A percentile compares a stretch with the other conserved stretches of the same genome.
Evolutionary conservation across 2,888 invertebrate genomes (phyloP).

Genomic region (Dusona sp.): DNA sequence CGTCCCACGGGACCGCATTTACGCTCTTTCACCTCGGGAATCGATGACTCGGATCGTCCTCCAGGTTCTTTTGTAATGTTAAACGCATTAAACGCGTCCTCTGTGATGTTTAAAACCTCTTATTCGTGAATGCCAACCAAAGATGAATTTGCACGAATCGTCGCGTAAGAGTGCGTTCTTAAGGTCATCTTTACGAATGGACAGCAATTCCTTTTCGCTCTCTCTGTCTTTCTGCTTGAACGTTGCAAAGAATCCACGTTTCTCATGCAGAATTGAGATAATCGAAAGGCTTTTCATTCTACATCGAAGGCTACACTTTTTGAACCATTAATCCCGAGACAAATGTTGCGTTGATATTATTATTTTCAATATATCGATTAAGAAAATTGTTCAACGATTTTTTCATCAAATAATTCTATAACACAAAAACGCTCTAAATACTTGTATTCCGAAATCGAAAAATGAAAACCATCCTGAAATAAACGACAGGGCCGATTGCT

Average conservation of each 20-base stretch:
- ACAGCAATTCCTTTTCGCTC: slow-evolving; percentile 54
- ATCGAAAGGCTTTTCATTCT: background rate
- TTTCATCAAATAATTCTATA: background rate
- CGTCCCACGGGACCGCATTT: slow-evolving; percentile 73
- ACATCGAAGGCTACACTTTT: background rate
- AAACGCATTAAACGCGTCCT: slow-evolving; percentile 80
- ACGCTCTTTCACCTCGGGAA: slow-evolving; percentile 73
- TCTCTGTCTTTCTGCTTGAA: background rate
- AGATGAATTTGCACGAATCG: slow-evolving; percentile 47
- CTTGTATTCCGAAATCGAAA: background rate
- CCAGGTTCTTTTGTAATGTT: slow-evolving; percentile 80
- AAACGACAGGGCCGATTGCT: slow-evolving; percentile 32
- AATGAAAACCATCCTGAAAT: background rate
- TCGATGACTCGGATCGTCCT: slow-evolving; percentile 81
- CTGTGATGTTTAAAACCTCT: slow-evolving; percentile 27
- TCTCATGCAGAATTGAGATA: background rate
- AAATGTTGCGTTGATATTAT: background rate
- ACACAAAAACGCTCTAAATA: background rate
- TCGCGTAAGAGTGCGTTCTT: slow-evolving; percentile 31
- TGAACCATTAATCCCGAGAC: background rate
- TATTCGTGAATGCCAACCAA: slow-evolving; percentile 26
- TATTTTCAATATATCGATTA: background rate
- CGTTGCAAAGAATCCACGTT: background rate
- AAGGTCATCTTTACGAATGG: slow-evolving; percentile 38
- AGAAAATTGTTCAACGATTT: background rate